phyloP scores from a whole-genome alignment of 2,797 vertebrate species.

The Tenualosa ilisha region DNA sequence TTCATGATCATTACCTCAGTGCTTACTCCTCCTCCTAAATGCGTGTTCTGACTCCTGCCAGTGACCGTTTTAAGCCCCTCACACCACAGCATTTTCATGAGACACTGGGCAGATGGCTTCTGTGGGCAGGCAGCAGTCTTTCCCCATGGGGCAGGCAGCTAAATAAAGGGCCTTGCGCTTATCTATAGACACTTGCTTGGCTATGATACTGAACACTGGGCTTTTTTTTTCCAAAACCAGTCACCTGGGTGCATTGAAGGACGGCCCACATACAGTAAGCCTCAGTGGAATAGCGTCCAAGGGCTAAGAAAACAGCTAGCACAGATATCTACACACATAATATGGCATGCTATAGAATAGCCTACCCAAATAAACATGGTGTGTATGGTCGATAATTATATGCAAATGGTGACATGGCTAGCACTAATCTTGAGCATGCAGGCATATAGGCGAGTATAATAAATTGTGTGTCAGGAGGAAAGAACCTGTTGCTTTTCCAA shows the following conservation, averaged over 20 bases:
- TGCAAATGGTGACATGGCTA: neutral
- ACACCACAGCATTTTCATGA: neutral
- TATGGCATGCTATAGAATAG: neutral
- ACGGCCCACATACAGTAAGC: neutral
- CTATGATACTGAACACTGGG: conserved; percentile 57
- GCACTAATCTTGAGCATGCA: neutral
- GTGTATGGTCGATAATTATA: neutral
- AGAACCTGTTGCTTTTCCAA: conserved; percentile 21
- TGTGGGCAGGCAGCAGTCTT: conserved; percentile 31
- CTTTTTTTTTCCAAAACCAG: conserved; percentile 56
- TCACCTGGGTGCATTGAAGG: conserved; percentile 13
- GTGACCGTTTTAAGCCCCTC: neutral
- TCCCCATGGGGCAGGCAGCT: conserved; percentile 39
- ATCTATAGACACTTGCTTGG: conserved; percentile 55
- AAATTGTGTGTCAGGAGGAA: neutral
- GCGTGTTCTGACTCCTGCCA: neutral
- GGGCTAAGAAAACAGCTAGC: neutral
- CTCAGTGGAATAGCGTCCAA: neutral
- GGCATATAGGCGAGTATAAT: neutral
- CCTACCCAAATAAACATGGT: neutral
- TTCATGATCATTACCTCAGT: neutral
- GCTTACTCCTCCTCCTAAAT: neutral
- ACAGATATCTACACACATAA: neutral
- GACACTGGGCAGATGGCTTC: conserved; percentile 15
- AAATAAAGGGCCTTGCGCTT: conserved; percentile 51